Conservation (phyloP, 2,797 vertebrate genomes). For the Falco concolor region DNA sequence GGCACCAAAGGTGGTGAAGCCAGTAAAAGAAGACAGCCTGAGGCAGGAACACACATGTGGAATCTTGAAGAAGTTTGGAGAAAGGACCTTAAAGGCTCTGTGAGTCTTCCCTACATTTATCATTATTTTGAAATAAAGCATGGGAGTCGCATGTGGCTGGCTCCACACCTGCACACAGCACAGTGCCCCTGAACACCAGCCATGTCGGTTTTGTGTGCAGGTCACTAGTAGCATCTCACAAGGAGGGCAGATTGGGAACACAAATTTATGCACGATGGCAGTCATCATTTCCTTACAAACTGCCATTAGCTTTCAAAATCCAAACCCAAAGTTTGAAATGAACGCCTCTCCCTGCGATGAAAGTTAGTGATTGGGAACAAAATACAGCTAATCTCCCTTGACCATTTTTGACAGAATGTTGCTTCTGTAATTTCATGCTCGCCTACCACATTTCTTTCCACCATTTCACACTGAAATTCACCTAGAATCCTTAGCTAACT, state of each 20-base stretch:
- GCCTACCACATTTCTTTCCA: not conserved
- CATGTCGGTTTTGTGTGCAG: not conserved
- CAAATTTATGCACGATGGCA: not conserved
- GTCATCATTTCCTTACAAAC: not conserved
- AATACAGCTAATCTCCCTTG: not conserved
- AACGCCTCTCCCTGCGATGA: not conserved
- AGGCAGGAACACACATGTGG: slow-evolving; percentile 21
- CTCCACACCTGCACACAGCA: not conserved
- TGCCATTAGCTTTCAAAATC: not conserved
- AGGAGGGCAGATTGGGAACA: too few relatives aligned
- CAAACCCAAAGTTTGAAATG: not conserved
- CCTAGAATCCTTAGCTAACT: not conserved
- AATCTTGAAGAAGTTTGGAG: slow-evolving; percentile 14
- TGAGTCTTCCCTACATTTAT: not conserved
- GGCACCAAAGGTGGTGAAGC: not conserved
- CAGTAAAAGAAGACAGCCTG: not conserved
- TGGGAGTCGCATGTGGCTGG: too few relatives aligned
- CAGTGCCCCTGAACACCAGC: not conserved
- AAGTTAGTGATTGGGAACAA: not conserved
- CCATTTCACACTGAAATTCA: not conserved
- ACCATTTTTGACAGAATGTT: too few relatives aligned
- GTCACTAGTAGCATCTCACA: not conserved
- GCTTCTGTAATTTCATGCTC: not conserved
- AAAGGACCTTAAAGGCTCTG: not conserved
- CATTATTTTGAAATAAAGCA: not conserved